Evolutionary conservation across 2,113 vertebrate genomes (phyloP).

Genomic region (Galbula dea): DNA sequence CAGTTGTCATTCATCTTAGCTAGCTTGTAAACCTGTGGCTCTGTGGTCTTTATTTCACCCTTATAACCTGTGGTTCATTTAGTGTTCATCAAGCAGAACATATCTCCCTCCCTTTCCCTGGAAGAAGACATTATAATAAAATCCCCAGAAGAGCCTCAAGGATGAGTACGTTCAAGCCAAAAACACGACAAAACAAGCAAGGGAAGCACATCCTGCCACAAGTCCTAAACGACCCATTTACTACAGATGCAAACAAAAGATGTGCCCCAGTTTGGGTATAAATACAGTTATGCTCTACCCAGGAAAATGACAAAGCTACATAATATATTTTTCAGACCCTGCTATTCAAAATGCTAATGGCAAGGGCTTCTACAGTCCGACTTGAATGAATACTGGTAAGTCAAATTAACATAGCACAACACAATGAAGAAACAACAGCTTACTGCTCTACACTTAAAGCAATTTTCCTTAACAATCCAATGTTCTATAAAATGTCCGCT

Average conservation of each 20-base stretch:
- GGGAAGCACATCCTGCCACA: not conserved
- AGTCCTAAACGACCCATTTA: not conserved
- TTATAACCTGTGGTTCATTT: not conserved
- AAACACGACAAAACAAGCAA: not conserved
- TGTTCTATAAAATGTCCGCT: not conserved
- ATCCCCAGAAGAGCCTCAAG: not conserved
- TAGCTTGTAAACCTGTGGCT: not conserved
- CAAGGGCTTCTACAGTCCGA: not conserved
- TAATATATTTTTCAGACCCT: not conserved
- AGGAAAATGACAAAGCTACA: not conserved
- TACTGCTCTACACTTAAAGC: not conserved
- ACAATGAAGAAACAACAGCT: not conserved
- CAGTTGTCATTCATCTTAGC: not conserved
- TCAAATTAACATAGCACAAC: fast-evolving
- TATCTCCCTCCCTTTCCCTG: not conserved
- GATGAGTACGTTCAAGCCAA: not conserved
- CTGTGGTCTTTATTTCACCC: not conserved
- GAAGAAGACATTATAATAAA: not conserved
- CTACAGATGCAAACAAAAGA: not conserved
- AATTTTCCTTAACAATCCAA: not conserved
- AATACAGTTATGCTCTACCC: not conserved
- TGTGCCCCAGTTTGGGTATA: not conserved
- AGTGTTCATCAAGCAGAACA: not conserved
- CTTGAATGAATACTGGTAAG: fast-evolving
- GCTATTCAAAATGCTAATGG: not conserved